These are phyloP conservation scores for Silurus lanzhouensis DNA, from an alignment of 2,797 vertebrate species.

Conservation along the genomic window DNA sequence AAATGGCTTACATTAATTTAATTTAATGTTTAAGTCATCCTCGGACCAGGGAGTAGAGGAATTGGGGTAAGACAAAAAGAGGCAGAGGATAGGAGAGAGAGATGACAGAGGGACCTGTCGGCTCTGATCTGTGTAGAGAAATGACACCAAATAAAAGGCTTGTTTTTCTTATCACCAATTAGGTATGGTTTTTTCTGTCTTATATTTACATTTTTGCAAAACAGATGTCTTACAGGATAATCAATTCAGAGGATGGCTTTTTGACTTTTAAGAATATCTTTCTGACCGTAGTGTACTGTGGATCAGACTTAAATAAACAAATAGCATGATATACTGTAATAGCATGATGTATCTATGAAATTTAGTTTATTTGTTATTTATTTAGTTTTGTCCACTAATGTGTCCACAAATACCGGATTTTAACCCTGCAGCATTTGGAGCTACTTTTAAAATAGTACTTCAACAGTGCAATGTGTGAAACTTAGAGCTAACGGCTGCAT, in stretches of 20 bases:
- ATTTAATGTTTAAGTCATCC: conserved; percentile 85
- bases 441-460: background rate
- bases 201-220: conserved; percentile 55
- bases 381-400: background rate
- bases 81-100: conserved; percentile 17
- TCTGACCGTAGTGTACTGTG: conserved; percentile 22
- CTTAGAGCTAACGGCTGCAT: background rate
- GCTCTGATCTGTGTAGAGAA: conserved; percentile 47
- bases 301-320: background rate
- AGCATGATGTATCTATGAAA: background rate
- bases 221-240: conserved; percentile 29
- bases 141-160: conserved; percentile 62
- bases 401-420: background rate
- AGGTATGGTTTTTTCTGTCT: conserved; percentile 73
- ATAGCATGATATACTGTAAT: background rate
- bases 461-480: background rate
- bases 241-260: conserved; percentile 30
- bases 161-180: conserved; percentile 80
- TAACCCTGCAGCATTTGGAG: background rate
- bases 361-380: background rate
- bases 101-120: conserved; percentile 51
- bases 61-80: conserved; percentile 19
- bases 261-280: conserved; percentile 26
- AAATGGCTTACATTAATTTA: conserved; percentile 89
- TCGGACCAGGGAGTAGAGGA: conserved; percentile 56